A percentile compares a stretch with the other conserved stretches of the same genome.
Conservation (phyloP, 1,140 invertebrate species). For the Halesus radiatus region DNA sequence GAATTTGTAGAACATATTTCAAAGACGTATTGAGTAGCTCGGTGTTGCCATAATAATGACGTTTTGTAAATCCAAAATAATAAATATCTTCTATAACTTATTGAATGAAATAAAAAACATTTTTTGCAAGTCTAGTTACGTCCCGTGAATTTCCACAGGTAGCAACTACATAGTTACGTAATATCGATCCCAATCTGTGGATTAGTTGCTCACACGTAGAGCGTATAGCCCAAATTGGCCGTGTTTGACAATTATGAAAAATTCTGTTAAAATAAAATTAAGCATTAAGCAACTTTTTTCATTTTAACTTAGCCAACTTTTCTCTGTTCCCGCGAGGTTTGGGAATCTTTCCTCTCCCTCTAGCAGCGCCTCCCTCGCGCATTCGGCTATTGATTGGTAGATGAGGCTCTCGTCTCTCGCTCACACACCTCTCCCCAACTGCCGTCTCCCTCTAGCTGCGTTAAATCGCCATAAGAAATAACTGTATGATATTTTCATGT, state of each 20-base stretch:
- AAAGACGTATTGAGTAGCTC: too few species aligned
- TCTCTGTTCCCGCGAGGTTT: not conserved
- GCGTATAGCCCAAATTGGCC: not conserved
- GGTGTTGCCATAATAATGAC: too few species aligned
- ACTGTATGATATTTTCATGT: conserved; percentile 10
- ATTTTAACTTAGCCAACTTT: conserved; percentile 12
- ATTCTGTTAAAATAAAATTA: conserved; percentile 1
- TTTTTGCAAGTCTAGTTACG: too few species aligned
- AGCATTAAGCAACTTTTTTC: conserved; percentile 17
- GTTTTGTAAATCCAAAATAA: too few species aligned
- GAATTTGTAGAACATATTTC: too few species aligned
- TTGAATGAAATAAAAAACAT: too few species aligned
- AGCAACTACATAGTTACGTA: too few species aligned
- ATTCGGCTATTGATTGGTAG: conserved; percentile 23
- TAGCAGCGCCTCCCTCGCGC: not conserved
- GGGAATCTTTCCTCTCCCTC: not conserved
- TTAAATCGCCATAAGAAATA: conserved; percentile 29
- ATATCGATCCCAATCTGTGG: too few species aligned
- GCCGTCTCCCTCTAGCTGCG: not conserved
- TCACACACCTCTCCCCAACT: not conserved
- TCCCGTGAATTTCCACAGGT: too few species aligned
- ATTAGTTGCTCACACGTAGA: too few species aligned
- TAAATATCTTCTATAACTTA: too few species aligned
- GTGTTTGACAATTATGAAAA: conserved; percentile 19
- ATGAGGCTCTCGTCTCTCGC: not conserved